Evolutionary conservation across 1,140 invertebrate species (phyloP), one percentile per base, ranked within the genome.

Genomic region (Babylonia areolata): DNA sequence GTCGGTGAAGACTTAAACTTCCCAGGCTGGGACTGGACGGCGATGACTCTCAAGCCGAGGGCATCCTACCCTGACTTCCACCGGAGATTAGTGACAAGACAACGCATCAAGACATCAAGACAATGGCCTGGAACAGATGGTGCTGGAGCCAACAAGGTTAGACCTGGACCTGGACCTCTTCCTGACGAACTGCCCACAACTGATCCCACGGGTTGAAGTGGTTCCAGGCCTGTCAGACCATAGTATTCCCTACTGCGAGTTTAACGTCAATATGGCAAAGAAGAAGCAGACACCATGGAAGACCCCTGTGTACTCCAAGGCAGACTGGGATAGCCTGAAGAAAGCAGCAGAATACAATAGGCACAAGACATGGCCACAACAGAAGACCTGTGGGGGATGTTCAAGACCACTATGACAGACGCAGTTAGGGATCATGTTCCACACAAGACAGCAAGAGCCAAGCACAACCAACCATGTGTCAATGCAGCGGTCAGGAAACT

Each of bases 61-160:
- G 33, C n/a, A 5, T 35, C 71, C 9, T 11, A 6, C 6, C n/a
- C n/a, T 11, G 11, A 33, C 6, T 31, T 73, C 12, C 71, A 73
- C 71, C 6, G 11, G 12, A 31, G 35, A 6, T 73, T 73, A 12
- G 31, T 35, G 12, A n/a, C n/a, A n/a, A n/a, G n/a, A n/a, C n/a
- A n/a, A n/a, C n/a, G n/a, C n/a, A n/a, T n/a, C n/a, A n/a, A n/a
- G 31, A 35, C 31, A 35, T 73, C 12, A 35, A 6, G 31, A 73
- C 33, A 73, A 73, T 35, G 71, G 71, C 35, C 33, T 73, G 71
- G 71, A 73, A 33, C 71, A 73, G 35, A 28, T 73, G 33, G 71
- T 73, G n/a, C 28, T 31, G 33, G 71, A 73, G 31, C 71, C 71
- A 35, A 73, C 71, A 0, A 73, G 71, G 71, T n/a, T 35, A 35